phyloP scores from a whole-genome alignment of 2,113 vertebrate genomes.

The Melanocharis versteri region DNA sequence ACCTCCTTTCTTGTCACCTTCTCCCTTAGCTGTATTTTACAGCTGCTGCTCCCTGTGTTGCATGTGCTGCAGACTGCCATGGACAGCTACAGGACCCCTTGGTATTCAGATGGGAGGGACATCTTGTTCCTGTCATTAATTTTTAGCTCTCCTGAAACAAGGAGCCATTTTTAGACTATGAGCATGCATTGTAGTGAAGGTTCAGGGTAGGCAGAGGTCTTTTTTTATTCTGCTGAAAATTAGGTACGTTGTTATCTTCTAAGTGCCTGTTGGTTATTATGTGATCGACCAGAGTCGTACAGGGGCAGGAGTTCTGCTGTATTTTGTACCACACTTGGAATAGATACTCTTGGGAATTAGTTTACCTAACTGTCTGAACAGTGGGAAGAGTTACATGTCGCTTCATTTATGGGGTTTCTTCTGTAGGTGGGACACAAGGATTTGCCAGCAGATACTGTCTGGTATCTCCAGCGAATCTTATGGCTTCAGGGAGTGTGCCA shows the following conservation, averaged over 20 bases:
- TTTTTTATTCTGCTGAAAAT: not conserved
- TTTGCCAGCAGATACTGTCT: not conserved
- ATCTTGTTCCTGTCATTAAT: not conserved
- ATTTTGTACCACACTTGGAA: not conserved
- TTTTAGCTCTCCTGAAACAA: not conserved
- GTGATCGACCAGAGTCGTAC: not conserved
- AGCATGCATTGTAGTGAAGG: not conserved
- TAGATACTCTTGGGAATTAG: not conserved
- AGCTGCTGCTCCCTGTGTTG: not conserved
- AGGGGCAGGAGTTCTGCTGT: not conserved
- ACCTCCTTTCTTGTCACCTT: not conserved
- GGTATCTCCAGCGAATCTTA: not conserved
- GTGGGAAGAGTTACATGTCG: not conserved
- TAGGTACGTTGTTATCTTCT: not conserved
- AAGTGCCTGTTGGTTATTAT: not conserved
- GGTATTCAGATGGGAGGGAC: fast-evolving
- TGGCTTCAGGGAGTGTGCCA: not conserved
- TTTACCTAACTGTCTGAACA: not conserved
- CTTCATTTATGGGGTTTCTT: conserved; percentile 24
- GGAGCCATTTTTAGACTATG: not conserved
- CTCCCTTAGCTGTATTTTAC: not conserved
- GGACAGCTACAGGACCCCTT: not conserved
- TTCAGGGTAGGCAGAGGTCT: not conserved
- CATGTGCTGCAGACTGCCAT: not conserved
- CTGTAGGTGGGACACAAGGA: not conserved